Evolutionary conservation across 2,113 vertebrate species (phyloP).

Genomic region (Hyperopisus bebe): DNA sequence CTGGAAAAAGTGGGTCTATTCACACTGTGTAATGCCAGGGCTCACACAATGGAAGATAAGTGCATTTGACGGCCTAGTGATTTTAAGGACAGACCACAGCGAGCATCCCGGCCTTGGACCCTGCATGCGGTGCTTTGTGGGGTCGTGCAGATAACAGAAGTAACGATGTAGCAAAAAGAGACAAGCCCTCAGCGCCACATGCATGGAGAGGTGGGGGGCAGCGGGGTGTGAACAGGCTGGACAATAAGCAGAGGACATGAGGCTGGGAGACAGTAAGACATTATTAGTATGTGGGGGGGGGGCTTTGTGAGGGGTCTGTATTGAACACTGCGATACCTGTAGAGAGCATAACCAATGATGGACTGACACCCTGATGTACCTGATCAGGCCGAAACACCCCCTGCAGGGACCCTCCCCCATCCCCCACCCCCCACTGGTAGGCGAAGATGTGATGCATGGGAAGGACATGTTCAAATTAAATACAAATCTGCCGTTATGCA

Average conservation of each 20-base stretch:
- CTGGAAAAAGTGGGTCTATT: not conserved
- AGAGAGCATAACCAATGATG: not conserved
- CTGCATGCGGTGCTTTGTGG: not conserved
- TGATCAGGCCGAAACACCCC: not conserved
- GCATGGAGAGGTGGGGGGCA: not conserved
- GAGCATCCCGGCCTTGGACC: not conserved
- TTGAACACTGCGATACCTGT: not conserved
- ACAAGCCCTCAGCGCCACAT: not conserved
- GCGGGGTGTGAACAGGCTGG: not conserved
- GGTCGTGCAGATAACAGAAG: not conserved
- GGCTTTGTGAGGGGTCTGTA: not conserved
- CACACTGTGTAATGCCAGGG: not conserved
- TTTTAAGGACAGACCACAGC: not conserved
- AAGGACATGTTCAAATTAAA: not conserved
- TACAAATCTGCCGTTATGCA: not conserved
- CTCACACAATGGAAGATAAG: not conserved
- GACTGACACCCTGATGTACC: not conserved
- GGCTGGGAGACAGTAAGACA: not conserved
- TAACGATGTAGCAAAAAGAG: not conserved
- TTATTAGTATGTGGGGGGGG: not conserved
- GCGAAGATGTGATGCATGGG: not conserved
- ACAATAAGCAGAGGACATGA: not conserved
- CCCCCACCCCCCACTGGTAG: not conserved
- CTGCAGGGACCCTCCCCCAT: no score
- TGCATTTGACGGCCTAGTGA: not conserved